These are phyloP conservation scores for Hippopotamus amphibius DNA, from an alignment of 2,113 vertebrate species.

Conservation along the genomic window DNA sequence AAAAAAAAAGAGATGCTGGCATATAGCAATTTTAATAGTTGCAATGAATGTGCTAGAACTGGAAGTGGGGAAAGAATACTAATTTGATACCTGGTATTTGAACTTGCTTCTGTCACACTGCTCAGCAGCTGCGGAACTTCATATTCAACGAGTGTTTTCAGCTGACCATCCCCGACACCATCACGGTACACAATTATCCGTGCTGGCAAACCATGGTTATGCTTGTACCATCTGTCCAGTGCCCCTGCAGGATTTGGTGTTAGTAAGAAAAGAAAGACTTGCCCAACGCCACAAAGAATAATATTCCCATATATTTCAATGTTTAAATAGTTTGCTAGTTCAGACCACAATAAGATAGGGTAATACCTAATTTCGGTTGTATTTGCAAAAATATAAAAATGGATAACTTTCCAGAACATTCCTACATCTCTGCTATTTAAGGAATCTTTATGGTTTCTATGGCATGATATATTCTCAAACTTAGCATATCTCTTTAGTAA, in stretches of 20 bases:
- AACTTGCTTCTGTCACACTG: slow-evolving; percentile 51
- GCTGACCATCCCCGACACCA: slow-evolving; percentile 83
- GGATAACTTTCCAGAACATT: not conserved
- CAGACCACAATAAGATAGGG: not conserved
- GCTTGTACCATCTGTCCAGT: slow-evolving; percentile 78
- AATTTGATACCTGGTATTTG: slow-evolving; percentile 55
- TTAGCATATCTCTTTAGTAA: not conserved
- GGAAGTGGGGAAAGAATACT: not conserved
- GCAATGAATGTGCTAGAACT: fast-evolving
- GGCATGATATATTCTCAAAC: not conserved
- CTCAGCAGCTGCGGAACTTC: slow-evolving; percentile 83
- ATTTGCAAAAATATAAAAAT: not conserved
- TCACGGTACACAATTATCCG: slow-evolving; percentile 84
- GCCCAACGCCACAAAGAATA: not conserved
- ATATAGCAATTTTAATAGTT: not conserved
- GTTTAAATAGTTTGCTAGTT: not conserved
- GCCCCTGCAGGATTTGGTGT: slow-evolving; percentile 73
- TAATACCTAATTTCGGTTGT: not conserved
- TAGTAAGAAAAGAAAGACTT: not conserved
- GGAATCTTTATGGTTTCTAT: not conserved
- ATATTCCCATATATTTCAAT: not conserved
- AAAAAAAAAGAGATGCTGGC: not conserved
- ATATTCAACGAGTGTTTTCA: slow-evolving; percentile 63
- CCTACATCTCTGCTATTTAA: not conserved
- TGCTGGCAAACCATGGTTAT: slow-evolving; percentile 71